phyloP scores from a whole-genome alignment of 1,140 invertebrate species.

The Scaptodrosophila lebanonensis region DNA sequence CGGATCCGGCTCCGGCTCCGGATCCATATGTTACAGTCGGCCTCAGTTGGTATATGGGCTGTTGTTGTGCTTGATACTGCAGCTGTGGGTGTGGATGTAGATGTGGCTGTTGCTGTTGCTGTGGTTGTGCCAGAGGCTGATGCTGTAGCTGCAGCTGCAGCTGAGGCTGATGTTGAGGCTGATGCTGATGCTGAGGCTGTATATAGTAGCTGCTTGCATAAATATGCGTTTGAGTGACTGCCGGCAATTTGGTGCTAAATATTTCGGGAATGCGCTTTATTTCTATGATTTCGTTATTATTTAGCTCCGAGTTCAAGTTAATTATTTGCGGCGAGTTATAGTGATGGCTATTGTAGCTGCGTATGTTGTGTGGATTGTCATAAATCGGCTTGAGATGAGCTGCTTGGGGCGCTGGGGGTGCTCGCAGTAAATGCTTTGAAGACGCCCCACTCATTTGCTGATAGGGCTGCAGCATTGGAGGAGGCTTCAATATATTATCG shows the following conservation, averaged over 20 bases:
- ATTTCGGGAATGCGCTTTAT: conserved; percentile 54
- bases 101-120: not conserved
- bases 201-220: conserved; percentile 2
- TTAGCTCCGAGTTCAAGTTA: conserved; percentile 30
- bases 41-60: not conserved
- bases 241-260: conserved; percentile 38
- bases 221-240: conserved; percentile 4
- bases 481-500: conserved; percentile 36
- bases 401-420: no score
- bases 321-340: conserved; percentile 7
- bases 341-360: not conserved
- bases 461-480: conserved; percentile 1
- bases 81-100: no score
- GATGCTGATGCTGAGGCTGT: not conserved
- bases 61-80: no score
- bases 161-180: not conserved
- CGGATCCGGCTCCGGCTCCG: not conserved
- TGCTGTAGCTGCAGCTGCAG: not conserved
- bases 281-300: conserved; percentile 56
- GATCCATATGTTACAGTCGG: not conserved
- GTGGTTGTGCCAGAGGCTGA: conserved; percentile 12
- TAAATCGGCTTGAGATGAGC: no score
- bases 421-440: not conserved
- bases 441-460: not conserved
- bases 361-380: not conserved